Conservation (phyloP, 2,888 invertebrate species). For the Conistra vaccinii region DNA sequence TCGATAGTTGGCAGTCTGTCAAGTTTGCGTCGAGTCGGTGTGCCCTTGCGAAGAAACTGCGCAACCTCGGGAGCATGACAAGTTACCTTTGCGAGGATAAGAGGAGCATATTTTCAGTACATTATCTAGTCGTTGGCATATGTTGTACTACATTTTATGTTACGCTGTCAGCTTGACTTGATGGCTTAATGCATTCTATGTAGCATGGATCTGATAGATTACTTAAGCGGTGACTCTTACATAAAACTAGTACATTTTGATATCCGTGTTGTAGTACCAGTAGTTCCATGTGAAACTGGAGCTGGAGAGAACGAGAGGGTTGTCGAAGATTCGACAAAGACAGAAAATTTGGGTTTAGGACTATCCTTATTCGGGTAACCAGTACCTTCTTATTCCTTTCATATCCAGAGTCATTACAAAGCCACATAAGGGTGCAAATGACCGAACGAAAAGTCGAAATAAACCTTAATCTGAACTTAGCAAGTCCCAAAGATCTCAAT, state of each 20-base stretch:
- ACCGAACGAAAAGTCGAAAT: background rate
- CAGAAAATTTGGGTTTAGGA: background rate
- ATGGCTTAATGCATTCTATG: conserved; percentile 34
- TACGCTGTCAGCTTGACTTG: conserved; percentile 26
- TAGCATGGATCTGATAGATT: conserved; percentile 20
- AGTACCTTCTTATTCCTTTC: background rate
- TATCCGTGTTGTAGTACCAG: background rate
- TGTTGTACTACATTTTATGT: conserved; percentile 23
- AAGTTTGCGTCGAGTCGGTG: conserved; percentile 72
- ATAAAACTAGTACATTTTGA: background rate
- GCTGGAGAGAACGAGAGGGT: background rate
- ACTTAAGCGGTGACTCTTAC: background rate
- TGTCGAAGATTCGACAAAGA: background rate
- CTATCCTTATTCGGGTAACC: background rate
- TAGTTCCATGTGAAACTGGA: background rate
- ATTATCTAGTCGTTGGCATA: conserved; percentile 46
- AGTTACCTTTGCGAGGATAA: conserved; percentile 51
- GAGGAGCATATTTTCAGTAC: conserved; percentile 29
- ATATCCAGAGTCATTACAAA: background rate
- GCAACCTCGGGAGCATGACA: conserved; percentile 55
- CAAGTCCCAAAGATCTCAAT: conserved; percentile 11
- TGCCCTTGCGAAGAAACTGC: conserved; percentile 75
- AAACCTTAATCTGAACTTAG: background rate
- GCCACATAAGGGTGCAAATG: background rate
- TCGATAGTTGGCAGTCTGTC: conserved; percentile 87